Evolutionary conservation across 2,888 invertebrate species (phyloP).

Genomic region (Alcis repandata): DNA sequence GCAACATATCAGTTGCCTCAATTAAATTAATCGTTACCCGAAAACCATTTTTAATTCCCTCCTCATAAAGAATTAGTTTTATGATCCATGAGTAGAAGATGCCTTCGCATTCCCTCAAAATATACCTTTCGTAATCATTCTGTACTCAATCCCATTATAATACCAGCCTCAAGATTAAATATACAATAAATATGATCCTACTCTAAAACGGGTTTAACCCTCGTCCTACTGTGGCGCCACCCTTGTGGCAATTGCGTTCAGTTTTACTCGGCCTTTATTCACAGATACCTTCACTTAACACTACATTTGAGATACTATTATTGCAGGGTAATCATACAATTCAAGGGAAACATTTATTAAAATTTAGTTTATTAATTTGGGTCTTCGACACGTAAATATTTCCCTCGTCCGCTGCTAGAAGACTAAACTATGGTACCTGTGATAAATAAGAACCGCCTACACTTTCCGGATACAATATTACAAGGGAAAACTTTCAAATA

Average conservation of each 20-base stretch:
- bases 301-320: conserved; percentile 1
- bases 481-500: not conserved
- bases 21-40: conserved; percentile 20
- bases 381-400: no score
- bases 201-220: conserved; percentile 28
- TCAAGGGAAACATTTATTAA: conserved; percentile 1
- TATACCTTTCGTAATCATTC: conserved; percentile 14
- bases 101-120: conserved; percentile 10
- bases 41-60: conserved; percentile 12
- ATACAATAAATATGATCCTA: conserved; percentile 19
- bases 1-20: conserved; percentile 1
- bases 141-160: conserved; percentile 20
- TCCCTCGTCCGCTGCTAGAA: no score
- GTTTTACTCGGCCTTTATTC: conserved; percentile 21
- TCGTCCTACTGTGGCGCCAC: conserved; percentile 3
- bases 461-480: conserved; percentile 6
- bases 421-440: no score
- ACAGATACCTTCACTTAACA: not conserved
- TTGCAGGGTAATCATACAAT: not conserved
- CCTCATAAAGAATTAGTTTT: not conserved
- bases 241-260: conserved; percentile 32
- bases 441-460: conserved; percentile 4
- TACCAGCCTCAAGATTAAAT: conserved; percentile 14
- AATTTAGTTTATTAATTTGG: no score
- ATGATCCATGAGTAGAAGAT: not conserved